phyloP scores from a whole-genome alignment of 2,888 invertebrate genomes.

The Charanyca ferruginea region DNA sequence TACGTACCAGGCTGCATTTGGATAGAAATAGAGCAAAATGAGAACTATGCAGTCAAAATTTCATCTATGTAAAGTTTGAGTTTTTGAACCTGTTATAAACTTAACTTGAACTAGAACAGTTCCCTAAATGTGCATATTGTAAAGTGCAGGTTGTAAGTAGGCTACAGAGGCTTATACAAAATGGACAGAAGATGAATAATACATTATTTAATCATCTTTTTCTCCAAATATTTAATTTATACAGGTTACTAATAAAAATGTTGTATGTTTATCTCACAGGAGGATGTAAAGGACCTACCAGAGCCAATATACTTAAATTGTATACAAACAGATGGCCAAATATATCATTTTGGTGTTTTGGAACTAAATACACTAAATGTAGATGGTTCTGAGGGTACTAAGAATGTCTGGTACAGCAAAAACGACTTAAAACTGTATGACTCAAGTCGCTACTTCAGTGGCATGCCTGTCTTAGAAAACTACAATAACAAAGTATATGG shows the following conservation, averaged over 20 bases:
- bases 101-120: background rate
- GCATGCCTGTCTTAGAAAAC: conserved; percentile 93
- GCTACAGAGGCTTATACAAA: conserved; percentile 2
- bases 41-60: background rate
- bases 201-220: conserved; percentile 45
- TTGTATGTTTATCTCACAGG: conserved; percentile 79
- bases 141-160: background rate
- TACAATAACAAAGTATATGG: conserved; percentile 96
- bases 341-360: conserved; percentile 95
- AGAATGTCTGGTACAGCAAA: conserved; percentile 96
- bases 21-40: background rate
- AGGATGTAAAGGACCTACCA: conserved; percentile 92
- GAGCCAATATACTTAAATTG: conserved; percentile 96
- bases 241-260: conserved; percentile 52
- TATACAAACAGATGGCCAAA: conserved; percentile 95
- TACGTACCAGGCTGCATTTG: conserved; percentile 15
- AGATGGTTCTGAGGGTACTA: conserved; percentile 89
- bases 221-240: conserved; percentile 47
- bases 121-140: background rate
- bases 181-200: conserved; percentile 42
- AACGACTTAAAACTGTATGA: conserved; percentile 92
- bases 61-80: background rate
- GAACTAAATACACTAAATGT: conserved; percentile 96
- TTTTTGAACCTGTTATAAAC: conserved; percentile 13
- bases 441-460: conserved; percentile 92